A percentile compares a stretch with the other conserved stretches of the same genome.
Conservation (phyloP, 1,140 invertebrate species). For the Trichoplusia ni region DNA sequence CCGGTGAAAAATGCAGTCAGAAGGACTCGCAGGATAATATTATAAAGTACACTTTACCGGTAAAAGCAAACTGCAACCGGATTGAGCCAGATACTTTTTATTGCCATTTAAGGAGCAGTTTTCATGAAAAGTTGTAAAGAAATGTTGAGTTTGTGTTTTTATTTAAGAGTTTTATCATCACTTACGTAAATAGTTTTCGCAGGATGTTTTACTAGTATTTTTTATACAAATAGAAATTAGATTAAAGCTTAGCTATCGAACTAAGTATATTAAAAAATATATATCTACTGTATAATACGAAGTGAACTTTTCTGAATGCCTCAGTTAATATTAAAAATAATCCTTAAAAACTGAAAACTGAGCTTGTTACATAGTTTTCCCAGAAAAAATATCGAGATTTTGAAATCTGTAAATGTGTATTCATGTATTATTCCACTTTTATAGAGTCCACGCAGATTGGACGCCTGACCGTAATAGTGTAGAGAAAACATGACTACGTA, state of each 20-base stretch:
- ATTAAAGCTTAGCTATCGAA: too few species aligned
- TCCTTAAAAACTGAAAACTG: too few species aligned
- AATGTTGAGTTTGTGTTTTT: too few species aligned
- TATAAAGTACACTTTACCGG: conserved; percentile 50
- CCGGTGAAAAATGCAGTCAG: conserved; percentile 48
- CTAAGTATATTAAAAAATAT: too few species aligned
- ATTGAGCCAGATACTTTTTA: conserved; percentile 21
- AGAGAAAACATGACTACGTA: neutral
- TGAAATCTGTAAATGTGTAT: neutral
- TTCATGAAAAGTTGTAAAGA: neutral
- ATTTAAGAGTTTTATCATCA: too few species aligned
- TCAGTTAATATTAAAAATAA: too few species aligned
- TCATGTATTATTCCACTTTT: conserved; percentile 12
- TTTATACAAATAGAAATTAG: too few species aligned
- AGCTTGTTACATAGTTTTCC: too few species aligned
- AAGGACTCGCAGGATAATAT: conserved; percentile 47
- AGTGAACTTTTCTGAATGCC: too few species aligned
- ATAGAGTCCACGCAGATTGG: conserved; percentile 1
- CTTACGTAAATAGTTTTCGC: too few species aligned
- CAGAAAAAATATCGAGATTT: neutral
- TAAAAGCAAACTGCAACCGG: conserved; percentile 35
- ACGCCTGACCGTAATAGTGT: conserved; percentile 8
- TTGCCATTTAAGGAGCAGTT: neutral
- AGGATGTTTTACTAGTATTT: too few species aligned
- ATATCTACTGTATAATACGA: too few species aligned